These are phyloP conservation scores for Danio tinwini DNA, from an alignment of 2,797 vertebrate genomes.

Conservation along the genomic window DNA sequence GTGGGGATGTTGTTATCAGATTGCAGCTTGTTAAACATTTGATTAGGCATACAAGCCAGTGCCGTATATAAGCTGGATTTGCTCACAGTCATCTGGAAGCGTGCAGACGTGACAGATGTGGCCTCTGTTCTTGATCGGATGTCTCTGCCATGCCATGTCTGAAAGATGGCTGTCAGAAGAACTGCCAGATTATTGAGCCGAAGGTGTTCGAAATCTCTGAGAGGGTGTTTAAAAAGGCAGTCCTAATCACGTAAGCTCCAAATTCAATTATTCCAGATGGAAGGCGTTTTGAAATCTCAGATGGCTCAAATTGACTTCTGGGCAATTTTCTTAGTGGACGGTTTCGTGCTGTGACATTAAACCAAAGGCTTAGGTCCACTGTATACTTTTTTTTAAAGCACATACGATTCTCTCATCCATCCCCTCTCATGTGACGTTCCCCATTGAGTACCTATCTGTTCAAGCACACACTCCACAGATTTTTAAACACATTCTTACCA, in stretches of 20 bases:
- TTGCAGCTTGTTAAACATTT: constrained; percentile 32
- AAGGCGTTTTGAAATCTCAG: constrained; percentile 69
- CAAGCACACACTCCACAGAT: constrained; percentile 17
- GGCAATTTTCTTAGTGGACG: constrained; percentile 66
- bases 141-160: constrained; percentile 54
- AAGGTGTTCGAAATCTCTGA: constrained; percentile 68
- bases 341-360: constrained; percentile 62
- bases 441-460: constrained; percentile 45
- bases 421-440: constrained; percentile 52
- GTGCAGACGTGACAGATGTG: constrained; percentile 67
- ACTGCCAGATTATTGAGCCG: constrained; percentile 64
- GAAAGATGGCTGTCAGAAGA: constrained; percentile 75
- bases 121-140: constrained; percentile 47
- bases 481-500: constrained; percentile 27
- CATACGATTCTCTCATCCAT: neutral
- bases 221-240: constrained; percentile 71
- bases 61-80: constrained; percentile 4
- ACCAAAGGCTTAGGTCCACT: constrained; percentile 66
- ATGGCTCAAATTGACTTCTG: constrained; percentile 71
- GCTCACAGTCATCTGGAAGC: neutral
- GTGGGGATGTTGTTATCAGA: constrained; percentile 41
- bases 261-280: constrained; percentile 76
- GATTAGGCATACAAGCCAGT: constrained; percentile 14
- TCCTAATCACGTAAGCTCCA: constrained; percentile 74
- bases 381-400: constrained; percentile 57